Evolutionary conservation across 2,888 invertebrate genomes (phyloP), one percentile per base, ranked within the genome.

Genomic region (Conchocele bisecta): DNA sequence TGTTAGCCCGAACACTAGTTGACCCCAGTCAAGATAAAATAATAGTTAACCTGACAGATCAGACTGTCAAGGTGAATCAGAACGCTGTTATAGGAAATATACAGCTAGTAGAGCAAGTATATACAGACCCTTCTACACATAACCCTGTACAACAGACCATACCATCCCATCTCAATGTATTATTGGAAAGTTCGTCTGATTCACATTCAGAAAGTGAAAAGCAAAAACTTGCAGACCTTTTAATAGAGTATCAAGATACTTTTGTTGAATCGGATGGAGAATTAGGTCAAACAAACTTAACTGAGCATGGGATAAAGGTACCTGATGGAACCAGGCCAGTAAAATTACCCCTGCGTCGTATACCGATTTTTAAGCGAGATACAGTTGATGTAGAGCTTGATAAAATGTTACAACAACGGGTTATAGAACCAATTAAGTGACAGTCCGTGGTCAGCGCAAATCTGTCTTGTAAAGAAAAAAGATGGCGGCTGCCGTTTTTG

Each of bases 211-310:
- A 39, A 13, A 50, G 41, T 35, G 42, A 75, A 39, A 58, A 63
- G 33, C 22, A 53, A 26, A 7, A 54, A 26, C 26, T 72, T 5
- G 33, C 26, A 22, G 26, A 66, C 22, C 31, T 77, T 29, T 50
- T 77, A 5, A 33, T 37, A 15, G 46, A 78, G 54, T 65, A 78
- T 37, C 35, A 51, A 15, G 59, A 37, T 24, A 54, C 60, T 11
- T 78, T 78, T 42, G 29, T 60, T 7, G 42, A 20, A 17, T 29
- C 57, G 35, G 54, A 59, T 17, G 46, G 46, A 28, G 67, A 70
- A 31, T 17, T 65, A 26, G 65, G 65, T 15, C 48, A 28, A 1
- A 65, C 48, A 6, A 33, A 42, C 20, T 20, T 56, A 24, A 61
- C 61, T 22, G 57, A 60, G 33, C 68, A 68, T 46, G 24, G 31